A percentile compares a stretch with the other conserved stretches of the same genome.
These are phyloP conservation scores for Labeo rohita DNA, from an alignment of 2,113 vertebrate genomes.

Conservation along the genomic window DNA sequence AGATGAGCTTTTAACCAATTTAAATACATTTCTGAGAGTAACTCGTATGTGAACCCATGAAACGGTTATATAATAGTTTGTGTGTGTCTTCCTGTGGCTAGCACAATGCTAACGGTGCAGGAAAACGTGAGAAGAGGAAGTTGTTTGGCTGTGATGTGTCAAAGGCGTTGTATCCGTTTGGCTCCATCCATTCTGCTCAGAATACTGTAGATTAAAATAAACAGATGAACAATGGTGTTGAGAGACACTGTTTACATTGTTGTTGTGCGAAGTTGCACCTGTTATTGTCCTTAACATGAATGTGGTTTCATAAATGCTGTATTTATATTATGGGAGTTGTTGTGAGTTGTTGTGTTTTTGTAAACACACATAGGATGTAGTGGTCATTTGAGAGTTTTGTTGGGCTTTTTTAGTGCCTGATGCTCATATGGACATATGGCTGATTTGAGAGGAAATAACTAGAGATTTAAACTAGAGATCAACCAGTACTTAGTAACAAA, in stretches of 20 bases:
- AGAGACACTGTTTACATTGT: constrained; percentile 8
- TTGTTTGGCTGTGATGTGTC: constrained; percentile 29
- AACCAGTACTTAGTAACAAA: neutral
- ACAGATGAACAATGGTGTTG: neutral
- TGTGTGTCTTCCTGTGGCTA: constrained; percentile 17
- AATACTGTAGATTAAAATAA: neutral
- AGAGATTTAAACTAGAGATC: neutral
- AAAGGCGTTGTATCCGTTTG: neutral
- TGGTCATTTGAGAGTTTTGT: neutral
- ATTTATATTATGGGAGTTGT: neutral
- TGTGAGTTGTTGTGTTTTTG: neutral
- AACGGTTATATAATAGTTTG: constrained; percentile 16
- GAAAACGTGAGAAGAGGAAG: constrained; percentile 44
- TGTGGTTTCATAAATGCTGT: neutral
- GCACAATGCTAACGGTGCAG: constrained; percentile 23
- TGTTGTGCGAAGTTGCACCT: neutral
- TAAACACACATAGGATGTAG: neutral
- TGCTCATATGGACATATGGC: neutral
- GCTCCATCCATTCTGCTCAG: neutral
- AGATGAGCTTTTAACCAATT: constrained; percentile 31
- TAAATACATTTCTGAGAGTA: neutral
- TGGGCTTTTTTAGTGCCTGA: neutral
- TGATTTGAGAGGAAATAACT: neutral
- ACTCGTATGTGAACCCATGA: neutral
- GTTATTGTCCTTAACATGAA: neutral